phyloP scores from a whole-genome alignment of 2,888 invertebrate genomes.

The Julus scandinavius region DNA sequence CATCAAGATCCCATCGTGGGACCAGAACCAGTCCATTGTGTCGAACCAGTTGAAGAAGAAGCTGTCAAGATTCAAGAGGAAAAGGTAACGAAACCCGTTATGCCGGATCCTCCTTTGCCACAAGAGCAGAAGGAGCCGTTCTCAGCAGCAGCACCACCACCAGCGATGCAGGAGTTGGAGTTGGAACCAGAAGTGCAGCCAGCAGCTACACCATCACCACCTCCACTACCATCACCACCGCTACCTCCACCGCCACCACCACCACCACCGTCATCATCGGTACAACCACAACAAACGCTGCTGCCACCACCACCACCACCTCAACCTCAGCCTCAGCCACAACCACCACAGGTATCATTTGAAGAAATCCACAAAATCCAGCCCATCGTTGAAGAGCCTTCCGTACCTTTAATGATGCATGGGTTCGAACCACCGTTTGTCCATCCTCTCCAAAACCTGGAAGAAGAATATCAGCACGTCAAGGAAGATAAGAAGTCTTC shows the following conservation, averaged over 20 bases:
- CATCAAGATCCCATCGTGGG: neutral
- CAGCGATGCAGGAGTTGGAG: neutral
- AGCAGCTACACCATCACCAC: neutral
- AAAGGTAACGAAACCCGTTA: neutral
- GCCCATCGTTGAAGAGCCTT: neutral
- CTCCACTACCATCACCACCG: slow-evolving; percentile 18
- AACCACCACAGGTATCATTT: neutral
- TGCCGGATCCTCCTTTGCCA: neutral
- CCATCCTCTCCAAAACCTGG: neutral
- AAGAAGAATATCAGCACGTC: neutral
- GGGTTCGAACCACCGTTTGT: neutral
- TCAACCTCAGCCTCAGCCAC: neutral
- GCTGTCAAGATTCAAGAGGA: neutral
- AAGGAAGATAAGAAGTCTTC: neutral
- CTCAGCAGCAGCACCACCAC: neutral
- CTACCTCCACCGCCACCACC: slow-evolving; percentile 47
- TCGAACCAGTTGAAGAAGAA: neutral
- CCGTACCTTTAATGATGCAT: neutral
- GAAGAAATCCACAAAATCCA: slow-evolving; percentile 1
- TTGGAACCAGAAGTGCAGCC: neutral
- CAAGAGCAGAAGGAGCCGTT: neutral
- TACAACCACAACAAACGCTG: neutral
- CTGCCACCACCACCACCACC: slow-evolving; percentile 16
- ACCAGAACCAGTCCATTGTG: neutral
- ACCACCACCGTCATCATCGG: neutral